Base-by-base conservation (phyloP, 2,113 vertebrate species). In the Nesoenas mayeri region DNA sequence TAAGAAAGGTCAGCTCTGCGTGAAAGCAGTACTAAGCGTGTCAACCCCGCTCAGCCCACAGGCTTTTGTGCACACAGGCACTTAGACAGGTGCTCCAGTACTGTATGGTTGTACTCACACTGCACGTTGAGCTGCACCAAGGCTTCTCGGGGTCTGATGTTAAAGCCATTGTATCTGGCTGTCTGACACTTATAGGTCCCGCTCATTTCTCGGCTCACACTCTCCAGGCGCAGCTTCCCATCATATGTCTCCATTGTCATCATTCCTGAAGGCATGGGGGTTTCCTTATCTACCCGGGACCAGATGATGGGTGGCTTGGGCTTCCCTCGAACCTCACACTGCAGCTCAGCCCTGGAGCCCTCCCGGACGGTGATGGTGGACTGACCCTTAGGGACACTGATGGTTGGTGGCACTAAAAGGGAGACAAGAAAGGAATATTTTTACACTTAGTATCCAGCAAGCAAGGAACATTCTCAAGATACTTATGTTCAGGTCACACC, bases 151-250 rank as follows among this genome's bases (percentile, higher is more conserved):
- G 98, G 98, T 79, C 99, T 98, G 96, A 99, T 99, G 98, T 99
- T 99, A 51, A 99, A 99, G 65, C 99, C 99, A 11, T 99, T 99
- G 97, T 99, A 99, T 12, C 98, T 98, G 44, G 99, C 99, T 2
- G 99, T 99, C 97, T 99, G 99, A 96, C 99, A 99, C 77, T 99
- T 99, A 96, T 99, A 99, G 20, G 97, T 92, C 22, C 99, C 99
- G 5, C 98, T 99, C 98, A 99, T 98, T 96, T 99, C 99, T 31
- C 99, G 97, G 82, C 97, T 99, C 91, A 99, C 98, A 0, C 98
- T 99, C 90, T 96, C 98, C 84, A 99, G 92, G 47, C 96, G 97
- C 88, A 99, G 97, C 58, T 98, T 99, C 24, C 99, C 99, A 31
- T 99, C 99, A 0, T 97, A 96, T 0, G 99, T 99, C 96, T 99